Base-by-base conservation (phyloP, 1,140 invertebrate genomes). In the Drosophila ananassae region DNA sequence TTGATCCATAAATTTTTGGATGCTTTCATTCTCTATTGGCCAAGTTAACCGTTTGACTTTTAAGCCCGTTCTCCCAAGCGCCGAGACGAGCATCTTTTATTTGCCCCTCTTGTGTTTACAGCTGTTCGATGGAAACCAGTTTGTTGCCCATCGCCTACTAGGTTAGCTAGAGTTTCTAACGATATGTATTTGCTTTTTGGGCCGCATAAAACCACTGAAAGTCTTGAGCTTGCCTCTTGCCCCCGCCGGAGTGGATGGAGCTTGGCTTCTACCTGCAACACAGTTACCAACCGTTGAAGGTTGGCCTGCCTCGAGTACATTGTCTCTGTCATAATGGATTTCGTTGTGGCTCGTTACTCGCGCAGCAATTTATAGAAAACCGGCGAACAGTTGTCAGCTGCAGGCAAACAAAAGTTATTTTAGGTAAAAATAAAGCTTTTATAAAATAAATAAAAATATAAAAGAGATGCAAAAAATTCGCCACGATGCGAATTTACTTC, bases 61-160 rank as follows among this genome's bases (percentile, higher is more conserved):
- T 73, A 66, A 69, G 32, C 30, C 32, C 39, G 48, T 21, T 52
- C 63, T 48, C 32, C 46, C 13, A 28, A 44, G 8, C 47, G 28
- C 47, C 46, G n/a, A 68, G 24, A 22, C 37, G 17, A 68, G 55
- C 66, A 68, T 69, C 63, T 54, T 30, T 44, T 54, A 17, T 54
- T 54, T 54, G 59, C 50, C 48, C 48, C 60, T 21, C 34, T 61
- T 87, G 62, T 76, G 56, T 54, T 75, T 75, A 68, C 82, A 87
- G 78, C 82, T 87, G 82, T 78, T 85, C 51, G 47, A 60, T 59
- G 60, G 50, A 87, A 85, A 85, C 82, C 82, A 75, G 82, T 85
- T 85, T 85, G 28, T 47, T 2, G 41, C 41, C 34, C 34, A 37
- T 37, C 10, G 17, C 30, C 32, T 32, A 61, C 62, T 63, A 61